These are phyloP conservation scores for Oceanodroma leucorhoa DNA, from an alignment of 2,797 vertebrate genomes.

Conservation along the genomic window DNA sequence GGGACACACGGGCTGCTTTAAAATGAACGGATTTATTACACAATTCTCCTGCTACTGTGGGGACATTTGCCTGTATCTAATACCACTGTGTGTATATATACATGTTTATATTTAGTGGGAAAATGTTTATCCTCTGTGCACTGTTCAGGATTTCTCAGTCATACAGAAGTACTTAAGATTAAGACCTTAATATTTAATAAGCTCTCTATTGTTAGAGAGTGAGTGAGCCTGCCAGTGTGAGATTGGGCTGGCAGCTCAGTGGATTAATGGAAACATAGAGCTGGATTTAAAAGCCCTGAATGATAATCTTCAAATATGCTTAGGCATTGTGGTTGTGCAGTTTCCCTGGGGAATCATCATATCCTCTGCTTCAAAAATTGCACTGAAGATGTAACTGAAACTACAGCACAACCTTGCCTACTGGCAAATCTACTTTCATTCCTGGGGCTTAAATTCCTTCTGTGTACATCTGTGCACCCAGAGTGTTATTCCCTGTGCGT, in stretches of 20 bases:
- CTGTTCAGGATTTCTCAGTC: constrained; percentile 42
- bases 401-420: not conserved
- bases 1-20: not conserved
- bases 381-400: constrained; percentile 1
- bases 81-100: fast-evolving
- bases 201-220: constrained; percentile 35
- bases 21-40: not conserved
- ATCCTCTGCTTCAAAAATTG: constrained; percentile 17
- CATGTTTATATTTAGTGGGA: not conserved
- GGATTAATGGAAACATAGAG: constrained; percentile 55
- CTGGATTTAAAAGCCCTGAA: constrained; percentile 39
- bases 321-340: constrained; percentile 28
- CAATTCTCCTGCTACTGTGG: not conserved
- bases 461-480: not conserved
- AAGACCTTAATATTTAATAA: constrained; percentile 69
- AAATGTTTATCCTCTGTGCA: not conserved
- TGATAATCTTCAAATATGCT: constrained; percentile 62
- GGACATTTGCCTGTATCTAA: not conserved
- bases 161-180: constrained; percentile 40
- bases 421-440: not conserved
- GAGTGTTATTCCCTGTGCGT: not conserved
- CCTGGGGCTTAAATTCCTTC: not conserved
- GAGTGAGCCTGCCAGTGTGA: constrained; percentile 24
- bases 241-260: constrained; percentile 49
- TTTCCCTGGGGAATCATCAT: not conserved